A percentile compares a stretch with the other conserved stretches of the same genome.
phyloP scores from a whole-genome alignment of 2,113 vertebrate species.

The Saccopteryx leptura region DNA sequence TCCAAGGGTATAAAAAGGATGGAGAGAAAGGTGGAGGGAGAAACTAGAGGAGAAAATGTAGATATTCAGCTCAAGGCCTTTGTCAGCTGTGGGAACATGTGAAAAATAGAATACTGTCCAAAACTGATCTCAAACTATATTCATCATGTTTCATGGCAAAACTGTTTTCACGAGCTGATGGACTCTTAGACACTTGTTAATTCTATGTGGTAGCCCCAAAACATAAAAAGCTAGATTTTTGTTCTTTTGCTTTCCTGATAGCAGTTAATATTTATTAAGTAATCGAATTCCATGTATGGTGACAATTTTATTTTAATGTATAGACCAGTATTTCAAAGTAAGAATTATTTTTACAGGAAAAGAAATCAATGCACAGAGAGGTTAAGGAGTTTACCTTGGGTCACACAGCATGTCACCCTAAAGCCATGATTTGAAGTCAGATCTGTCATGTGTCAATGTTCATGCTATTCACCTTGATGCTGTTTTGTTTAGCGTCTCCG shows the following conservation, averaged over 20 bases:
- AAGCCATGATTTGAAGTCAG: not conserved
- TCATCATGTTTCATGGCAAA: not conserved
- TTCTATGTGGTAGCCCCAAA: not conserved
- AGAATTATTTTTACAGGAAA: conserved; percentile 34
- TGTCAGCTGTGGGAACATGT: not conserved
- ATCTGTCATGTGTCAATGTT: not conserved
- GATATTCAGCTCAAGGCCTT: not conserved
- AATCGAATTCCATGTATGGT: not conserved
- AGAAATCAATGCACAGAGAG: not conserved
- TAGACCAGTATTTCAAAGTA: not conserved
- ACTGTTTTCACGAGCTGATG: not conserved
- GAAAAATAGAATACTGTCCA: not conserved
- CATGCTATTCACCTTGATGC: not conserved
- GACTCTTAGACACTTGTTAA: not conserved
- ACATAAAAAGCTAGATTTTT: not conserved
- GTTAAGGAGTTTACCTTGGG: not conserved
- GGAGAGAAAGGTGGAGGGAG: not conserved
- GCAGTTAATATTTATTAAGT: not conserved
- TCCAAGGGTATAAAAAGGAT: not conserved
- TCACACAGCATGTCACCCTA: not conserved
- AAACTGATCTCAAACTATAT: not conserved
- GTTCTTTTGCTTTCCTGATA: not conserved
- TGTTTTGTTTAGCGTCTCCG: not conserved
- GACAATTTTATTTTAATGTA: not conserved
- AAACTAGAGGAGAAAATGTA: not conserved